Evolutionary conservation across 2,113 vertebrate genomes (phyloP).

Genomic region (Bothrops jararaca): DNA sequence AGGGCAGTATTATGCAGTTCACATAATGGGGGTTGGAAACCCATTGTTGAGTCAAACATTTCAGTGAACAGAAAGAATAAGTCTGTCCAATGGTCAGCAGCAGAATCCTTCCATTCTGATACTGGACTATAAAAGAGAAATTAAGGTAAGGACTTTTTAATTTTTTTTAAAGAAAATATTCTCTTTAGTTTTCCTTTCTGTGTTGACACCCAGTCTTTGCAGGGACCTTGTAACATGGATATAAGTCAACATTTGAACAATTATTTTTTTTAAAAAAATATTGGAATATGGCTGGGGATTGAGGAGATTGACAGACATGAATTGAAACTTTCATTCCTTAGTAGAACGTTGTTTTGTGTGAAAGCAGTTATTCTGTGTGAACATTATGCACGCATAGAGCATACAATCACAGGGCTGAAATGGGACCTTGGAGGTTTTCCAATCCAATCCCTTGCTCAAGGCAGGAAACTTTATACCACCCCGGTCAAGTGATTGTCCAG

Average conservation of each 20-base stretch:
- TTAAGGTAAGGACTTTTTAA: slow-evolving; percentile 11
- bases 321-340: background rate
- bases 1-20: background rate
- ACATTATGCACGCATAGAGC: background rate
- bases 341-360: background rate
- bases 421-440: background rate
- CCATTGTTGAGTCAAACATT: background rate
- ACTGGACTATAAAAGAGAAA: slow-evolving; percentile 11
- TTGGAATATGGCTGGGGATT: background rate
- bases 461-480: background rate
- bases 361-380: slow-evolving; percentile 17
- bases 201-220: slow-evolving; percentile 47
- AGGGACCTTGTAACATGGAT: background rate
- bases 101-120: slow-evolving; percentile 28
- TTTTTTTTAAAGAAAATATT: slow-evolving; percentile 3
- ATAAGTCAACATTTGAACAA: slow-evolving; percentile 40
- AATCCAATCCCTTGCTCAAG: background rate
- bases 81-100: background rate
- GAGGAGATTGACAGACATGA: background rate
- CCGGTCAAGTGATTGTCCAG: no score
- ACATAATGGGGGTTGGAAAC: background rate
- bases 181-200: slow-evolving; percentile 16
- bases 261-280: background rate
- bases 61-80: background rate
- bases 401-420: background rate